These are phyloP conservation scores for Cheilosia vernalis DNA, from an alignment of 2,888 invertebrate genomes.

Conservation along the genomic window DNA sequence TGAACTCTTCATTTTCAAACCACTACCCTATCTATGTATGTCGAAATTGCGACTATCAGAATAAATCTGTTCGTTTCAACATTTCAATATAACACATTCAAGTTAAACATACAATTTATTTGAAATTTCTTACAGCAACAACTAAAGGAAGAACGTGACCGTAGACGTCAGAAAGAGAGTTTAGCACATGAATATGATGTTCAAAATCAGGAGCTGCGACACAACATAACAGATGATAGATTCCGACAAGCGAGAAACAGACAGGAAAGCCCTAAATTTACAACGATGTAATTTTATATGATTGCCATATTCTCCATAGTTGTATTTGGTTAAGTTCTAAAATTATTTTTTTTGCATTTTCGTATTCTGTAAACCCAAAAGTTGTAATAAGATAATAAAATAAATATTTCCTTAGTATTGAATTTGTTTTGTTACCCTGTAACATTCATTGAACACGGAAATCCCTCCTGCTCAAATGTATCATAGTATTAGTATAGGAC, in stretches of 20 bases:
- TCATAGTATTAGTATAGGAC: no score
- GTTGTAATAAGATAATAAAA: no score
- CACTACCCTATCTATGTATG: no score
- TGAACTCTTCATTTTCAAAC: no score
- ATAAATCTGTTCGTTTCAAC: no score
- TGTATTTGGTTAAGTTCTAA: background rate
- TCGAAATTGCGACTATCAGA: no score
- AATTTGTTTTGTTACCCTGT: no score
- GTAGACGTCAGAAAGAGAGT: constrained; percentile 79
- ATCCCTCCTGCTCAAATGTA: no score
- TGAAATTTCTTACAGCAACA: constrained; percentile 77
- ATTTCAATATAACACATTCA: no score
- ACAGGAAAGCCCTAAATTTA: constrained; percentile 75
- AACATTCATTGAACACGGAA: no score
- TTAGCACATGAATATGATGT: constrained; percentile 80
- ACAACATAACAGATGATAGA: constrained; percentile 81
- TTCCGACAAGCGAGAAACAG: constrained; percentile 80
- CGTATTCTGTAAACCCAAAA: no score
- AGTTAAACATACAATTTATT: background rate
- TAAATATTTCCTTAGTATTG: no score
- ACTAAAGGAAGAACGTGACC: constrained; percentile 79
- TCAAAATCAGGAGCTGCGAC: constrained; percentile 81
- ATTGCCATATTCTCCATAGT: background rate
- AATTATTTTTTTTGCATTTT: background rate
- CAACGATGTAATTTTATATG: constrained; percentile 36